phyloP scores from a whole-genome alignment of 30 jellyfish, hydroid and myxozoan genomes.

The Nemopilema nomurai region DNA sequence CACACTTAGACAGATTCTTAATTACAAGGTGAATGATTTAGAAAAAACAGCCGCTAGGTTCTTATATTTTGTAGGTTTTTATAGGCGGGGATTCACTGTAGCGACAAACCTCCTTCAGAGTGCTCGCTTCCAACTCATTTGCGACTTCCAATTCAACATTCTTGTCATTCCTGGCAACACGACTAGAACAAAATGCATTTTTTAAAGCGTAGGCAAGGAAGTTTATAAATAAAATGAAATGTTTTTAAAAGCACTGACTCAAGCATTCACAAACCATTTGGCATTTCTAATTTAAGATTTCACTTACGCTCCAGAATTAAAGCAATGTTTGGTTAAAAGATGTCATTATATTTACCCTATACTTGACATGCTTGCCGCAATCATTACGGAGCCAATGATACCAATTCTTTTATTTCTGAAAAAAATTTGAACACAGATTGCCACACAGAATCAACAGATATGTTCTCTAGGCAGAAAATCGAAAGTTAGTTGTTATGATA shows the following conservation, averaged over 20 bases:
- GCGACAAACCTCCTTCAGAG: slow-evolving; percentile 29
- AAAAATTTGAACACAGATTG: neutral
- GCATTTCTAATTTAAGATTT: neutral
- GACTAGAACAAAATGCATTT: neutral
- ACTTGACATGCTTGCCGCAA: slow-evolving; percentile 59
- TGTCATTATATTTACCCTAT: neutral
- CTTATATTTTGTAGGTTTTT: neutral
- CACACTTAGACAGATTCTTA: too few species aligned
- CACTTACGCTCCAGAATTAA: neutral
- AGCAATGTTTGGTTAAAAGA: too few species aligned
- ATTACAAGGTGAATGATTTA: too few species aligned
- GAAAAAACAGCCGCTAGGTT: too few species aligned
- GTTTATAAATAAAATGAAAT: neutral
- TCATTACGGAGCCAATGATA: slow-evolving; percentile 73
- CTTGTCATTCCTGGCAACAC: neutral
- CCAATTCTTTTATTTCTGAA: slow-evolving; percentile 71
- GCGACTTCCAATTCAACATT: neutral
- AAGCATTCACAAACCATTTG: neutral
- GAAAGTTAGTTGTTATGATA: neutral
- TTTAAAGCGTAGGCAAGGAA: neutral
- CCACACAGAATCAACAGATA: neutral
- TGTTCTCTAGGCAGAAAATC: neutral
- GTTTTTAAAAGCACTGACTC: neutral
- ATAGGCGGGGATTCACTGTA: neutral
- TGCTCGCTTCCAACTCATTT: neutral